Base-by-base conservation (phyloP, 2,888 invertebrate species). In the Brenthis ino region DNA sequence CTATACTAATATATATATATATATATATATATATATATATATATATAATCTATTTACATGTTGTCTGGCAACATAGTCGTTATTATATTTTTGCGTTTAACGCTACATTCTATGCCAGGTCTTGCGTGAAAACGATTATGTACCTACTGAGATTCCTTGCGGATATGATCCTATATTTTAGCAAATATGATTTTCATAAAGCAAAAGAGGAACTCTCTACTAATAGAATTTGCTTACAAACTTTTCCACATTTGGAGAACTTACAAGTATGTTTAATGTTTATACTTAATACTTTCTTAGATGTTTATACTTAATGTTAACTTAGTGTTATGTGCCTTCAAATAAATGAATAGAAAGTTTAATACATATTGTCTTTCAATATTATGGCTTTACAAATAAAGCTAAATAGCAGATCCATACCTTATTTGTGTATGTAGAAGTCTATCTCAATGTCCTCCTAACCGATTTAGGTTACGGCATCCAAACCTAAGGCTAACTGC, bases 61-160 rank as follows among this genome's bases (percentile, higher is more conserved):
- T 43, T 20, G 20, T 28, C 4, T 47, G 14, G 5, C n/a, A 43
- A 57, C 24, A 53, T 57, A 53, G 16, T 57, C 57, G 28, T 51
- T 63, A 48, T 56, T 67, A 61, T 55, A 67, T 64, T 56, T 55
- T 64, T 64, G 16, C 60, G 54, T 67, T 67, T 60, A 58, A 67
- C 54, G 67, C 67, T 67, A 54, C 48, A 61, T 50, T 14, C 60
- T 24, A 12, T 16, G 67, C 47, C 50, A 37, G 54, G 55, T 54
- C 60, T 60, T 47, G 60, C 55, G 67, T 55, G 67, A 67, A 66
- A 66, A 61, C 60, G 67, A 67, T 66, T 54, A 66, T 12, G 13
- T 37, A 20, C 28, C 28, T 28, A 28, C 53, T 54, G 37, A 63
- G 53, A 63, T 53, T 54, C 53, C 37, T 63, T 14, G 43, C 51